Conservation (phyloP, 2,888 invertebrate species). For the Conomelus anceps region DNA sequence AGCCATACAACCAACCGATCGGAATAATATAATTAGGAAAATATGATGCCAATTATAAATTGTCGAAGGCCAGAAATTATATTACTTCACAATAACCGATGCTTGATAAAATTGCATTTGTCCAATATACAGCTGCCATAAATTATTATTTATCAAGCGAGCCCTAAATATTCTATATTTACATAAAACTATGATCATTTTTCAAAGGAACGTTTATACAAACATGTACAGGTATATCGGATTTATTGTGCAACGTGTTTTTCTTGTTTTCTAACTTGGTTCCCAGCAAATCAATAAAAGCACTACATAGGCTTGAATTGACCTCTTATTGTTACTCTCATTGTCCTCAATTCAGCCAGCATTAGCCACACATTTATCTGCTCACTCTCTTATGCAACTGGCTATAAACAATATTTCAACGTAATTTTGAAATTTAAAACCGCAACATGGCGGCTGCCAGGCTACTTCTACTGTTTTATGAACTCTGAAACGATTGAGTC, state of each 20-base stretch:
- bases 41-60: no score
- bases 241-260: background rate
- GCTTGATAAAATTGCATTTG: background rate
- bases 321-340: background rate
- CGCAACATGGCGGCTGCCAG: background rate
- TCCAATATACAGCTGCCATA: background rate
- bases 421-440: background rate
- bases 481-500: background rate
- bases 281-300: background rate
- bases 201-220: background rate
- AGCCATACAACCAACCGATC: no score
- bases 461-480: background rate
- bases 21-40: background rate
- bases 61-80: no score
- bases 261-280: background rate
- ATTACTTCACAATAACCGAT: background rate
- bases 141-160: background rate
- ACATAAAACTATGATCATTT: background rate
- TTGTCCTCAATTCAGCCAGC: background rate
- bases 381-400: background rate
- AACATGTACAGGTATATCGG: background rate
- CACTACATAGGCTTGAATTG: background rate
- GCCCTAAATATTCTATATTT: background rate
- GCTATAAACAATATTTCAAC: background rate
- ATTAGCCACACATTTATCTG: background rate